Evolutionary conservation across 2,113 vertebrate genomes (phyloP), one percentile per base, ranked within the genome.

Genomic region (Callorhinus ursinus): DNA sequence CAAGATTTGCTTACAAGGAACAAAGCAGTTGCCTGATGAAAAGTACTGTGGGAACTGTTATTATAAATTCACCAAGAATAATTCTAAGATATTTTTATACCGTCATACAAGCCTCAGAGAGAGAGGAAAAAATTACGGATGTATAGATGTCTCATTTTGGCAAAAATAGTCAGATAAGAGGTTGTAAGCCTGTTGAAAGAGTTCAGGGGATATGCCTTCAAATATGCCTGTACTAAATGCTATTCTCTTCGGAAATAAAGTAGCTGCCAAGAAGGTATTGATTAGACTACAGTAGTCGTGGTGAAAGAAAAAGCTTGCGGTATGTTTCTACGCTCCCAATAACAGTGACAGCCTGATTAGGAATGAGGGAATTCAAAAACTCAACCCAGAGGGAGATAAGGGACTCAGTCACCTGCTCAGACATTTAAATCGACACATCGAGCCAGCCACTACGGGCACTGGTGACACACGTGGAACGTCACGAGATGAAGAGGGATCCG

Each of bases 51-150:
- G 82, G 72, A 49, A 79, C 46, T 14, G 1, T 72, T 91, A 87
- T 95, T 84, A 95, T 80, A 92, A 82, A 96, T 96, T 96, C 87
- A 83, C 53, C 59, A 69, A 6, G 74, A 95, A 76, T 79, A 92
- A 87, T 84, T 90, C 65, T 36, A 79, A 95, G 57, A 85, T 49
- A 88, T 31, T 18, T 83, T 51, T 82, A 63, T 83, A 93, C 39
- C 39, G 67, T 61, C 14, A 0, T 28, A 26, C 12, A 55, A 83
- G 22, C 59, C 83, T 89, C 67, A 33, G 65, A 95, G 61, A 93
- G 71, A 53, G 67, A 59, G 76, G 74, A 59, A 46, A 69, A 51
- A 69, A 51, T 69, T 65, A 81, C 53, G 80, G 88, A 42, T 92
- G 14, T 65, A 57, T 7, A 49, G 63, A 83, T 36, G 87, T 87